Evolutionary conservation across 2,888 invertebrate species (phyloP), one percentile per base, ranked within the genome.

Genomic region (Torymus auratus): DNA sequence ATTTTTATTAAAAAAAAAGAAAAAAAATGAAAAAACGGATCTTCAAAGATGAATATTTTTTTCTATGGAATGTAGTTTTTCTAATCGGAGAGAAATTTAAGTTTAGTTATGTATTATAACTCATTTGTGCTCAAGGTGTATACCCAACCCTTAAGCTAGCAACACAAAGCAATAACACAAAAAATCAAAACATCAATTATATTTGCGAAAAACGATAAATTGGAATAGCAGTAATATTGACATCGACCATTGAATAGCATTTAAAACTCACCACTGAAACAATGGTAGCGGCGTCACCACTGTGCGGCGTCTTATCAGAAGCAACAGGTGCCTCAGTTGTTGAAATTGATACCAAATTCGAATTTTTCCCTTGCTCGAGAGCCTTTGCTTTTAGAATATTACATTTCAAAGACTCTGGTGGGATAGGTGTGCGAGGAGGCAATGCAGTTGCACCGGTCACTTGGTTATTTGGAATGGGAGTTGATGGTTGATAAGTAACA

Each of bases 341-440:
- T 41, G 91, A 86, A 56, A 90, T 88, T 0, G 91, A 90, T 15
- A 90, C 86, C 76, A 91, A 85, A 85, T 89, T 90, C 5, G 89
- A 89, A 72, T 88, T 89, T 83, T 92, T 92, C 7, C 92, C 91
- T 83, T 93, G 93, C 84, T 93, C 93, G 72, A 93, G 88, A 80
- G 93, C 92, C 86, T 93, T 93, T 91, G 96, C 96, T 93, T 98
- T 98, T 75, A 98, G 92, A 89, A 98, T 98, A 92, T 96, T 98
- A 92, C 98, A 98, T 92, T 98, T 98, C 83, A 98, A 93, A 89
- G 97, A 96, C 84, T 97, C 97, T 11, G 96, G 96, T 65, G 97
- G 97, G 80, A 98, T 93, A 23, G 96, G 95, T 86, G 94, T 94
- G 20, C 91, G 89, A 14, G 91, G 88, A 23, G 91, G 89, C 78